Conservation (phyloP, 2,888 invertebrate species). For the Drosophila nigritarsus region DNA sequence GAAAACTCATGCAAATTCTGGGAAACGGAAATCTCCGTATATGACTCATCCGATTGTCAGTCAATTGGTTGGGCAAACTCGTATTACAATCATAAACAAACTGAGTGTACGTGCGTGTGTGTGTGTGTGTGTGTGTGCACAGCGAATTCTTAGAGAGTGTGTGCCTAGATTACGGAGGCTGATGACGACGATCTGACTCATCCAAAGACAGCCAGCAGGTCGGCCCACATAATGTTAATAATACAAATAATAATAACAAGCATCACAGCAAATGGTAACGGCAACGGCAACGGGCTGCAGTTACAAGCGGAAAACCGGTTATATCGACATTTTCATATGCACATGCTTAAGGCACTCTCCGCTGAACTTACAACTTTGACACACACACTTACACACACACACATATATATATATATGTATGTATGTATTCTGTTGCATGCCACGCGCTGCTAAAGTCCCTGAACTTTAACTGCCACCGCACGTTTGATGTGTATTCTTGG, state of each 20-base stretch:
- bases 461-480: constrained; percentile 23
- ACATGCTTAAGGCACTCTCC: not conserved
- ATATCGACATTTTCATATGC: constrained; percentile 35
- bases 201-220: constrained; percentile 19
- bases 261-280: constrained; percentile 10
- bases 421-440: constrained; percentile 12
- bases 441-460: constrained; percentile 7
- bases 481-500: constrained; percentile 38
- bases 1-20: constrained; percentile 73
- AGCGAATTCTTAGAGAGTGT: constrained; percentile 18
- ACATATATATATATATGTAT: not conserved
- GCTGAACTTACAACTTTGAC: constrained; percentile 10
- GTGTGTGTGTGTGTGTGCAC: constrained; percentile 10
- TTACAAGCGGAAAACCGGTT: constrained; percentile 53
- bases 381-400: not conserved
- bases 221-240: constrained; percentile 46
- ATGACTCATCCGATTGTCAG: constrained; percentile 57
- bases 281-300: constrained; percentile 19
- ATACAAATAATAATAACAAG: constrained; percentile 15
- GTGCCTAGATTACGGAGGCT: constrained; percentile 28
- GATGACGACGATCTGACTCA: constrained; percentile 56
- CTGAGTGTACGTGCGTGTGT: constrained; percentile 8
- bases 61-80: constrained; percentile 27
- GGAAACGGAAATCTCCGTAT: constrained; percentile 49
- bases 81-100: constrained; percentile 52